Conservation (phyloP, 2,888 invertebrate species). For the Morpho helenor region DNA sequence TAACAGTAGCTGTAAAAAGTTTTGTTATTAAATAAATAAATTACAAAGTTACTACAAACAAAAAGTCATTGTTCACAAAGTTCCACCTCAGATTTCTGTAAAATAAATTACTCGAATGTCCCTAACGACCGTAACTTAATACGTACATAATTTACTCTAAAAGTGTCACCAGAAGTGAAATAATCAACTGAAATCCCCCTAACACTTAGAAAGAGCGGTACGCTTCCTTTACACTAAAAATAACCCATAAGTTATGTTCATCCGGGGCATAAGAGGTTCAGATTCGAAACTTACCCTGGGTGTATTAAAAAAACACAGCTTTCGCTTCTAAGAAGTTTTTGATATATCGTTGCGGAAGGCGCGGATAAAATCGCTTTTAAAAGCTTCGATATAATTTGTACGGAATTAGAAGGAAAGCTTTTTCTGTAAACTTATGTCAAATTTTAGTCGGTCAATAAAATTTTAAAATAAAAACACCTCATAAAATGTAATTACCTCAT, state of each 20-base stretch:
- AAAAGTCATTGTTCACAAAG: conserved; percentile 9
- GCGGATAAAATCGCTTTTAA: conserved; percentile 4
- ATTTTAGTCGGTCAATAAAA: too few species aligned
- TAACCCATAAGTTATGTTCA: conserved; percentile 23
- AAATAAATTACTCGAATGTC: conserved; percentile 12
- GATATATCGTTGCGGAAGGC: conserved; percentile 15
- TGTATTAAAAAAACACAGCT: conserved; percentile 13
- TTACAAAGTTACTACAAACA: conserved; percentile 8
- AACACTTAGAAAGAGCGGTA: conserved; percentile 9
- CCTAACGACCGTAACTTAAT: conserved; percentile 15
- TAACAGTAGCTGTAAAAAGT: background rate
- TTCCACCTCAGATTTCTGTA: conserved; percentile 5
- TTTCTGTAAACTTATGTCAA: too few species aligned
- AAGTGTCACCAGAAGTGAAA: conserved; percentile 18
- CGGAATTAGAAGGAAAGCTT: background rate
- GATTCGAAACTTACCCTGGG: conserved; percentile 12
- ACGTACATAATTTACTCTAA: conserved; percentile 14
- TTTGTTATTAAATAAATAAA: conserved; percentile 4
- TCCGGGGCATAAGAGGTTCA: conserved; percentile 21
- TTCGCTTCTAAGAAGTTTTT: conserved; percentile 15
- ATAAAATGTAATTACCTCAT: too few species aligned
- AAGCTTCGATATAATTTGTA: background rate
- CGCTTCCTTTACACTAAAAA: conserved; percentile 9
- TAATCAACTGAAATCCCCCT: conserved; percentile 13
- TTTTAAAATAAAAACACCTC: background rate